phyloP scores from a whole-genome alignment of 2,113 vertebrate species.

The Lasiurus borealis region DNA sequence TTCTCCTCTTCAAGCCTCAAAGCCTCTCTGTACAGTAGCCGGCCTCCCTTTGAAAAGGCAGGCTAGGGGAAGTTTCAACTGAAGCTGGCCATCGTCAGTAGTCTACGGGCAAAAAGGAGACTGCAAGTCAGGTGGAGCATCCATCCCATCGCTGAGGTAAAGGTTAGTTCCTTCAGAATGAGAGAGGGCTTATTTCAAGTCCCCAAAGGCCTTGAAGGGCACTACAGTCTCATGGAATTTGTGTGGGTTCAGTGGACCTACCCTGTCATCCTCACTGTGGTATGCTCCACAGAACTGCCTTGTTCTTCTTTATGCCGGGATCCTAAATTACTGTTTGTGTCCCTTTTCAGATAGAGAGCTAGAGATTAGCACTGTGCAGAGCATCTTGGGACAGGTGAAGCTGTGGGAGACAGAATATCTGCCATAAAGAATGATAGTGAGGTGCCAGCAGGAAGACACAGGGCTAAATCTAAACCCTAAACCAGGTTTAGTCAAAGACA shows the following conservation, averaged over 20 bases:
- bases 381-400: not conserved
- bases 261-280: not conserved
- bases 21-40: constrained; percentile 58
- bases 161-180: not conserved
- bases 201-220: not conserved
- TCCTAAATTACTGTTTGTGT: not conserved
- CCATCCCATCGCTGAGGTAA: not conserved
- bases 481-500: not conserved
- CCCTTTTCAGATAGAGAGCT: not conserved
- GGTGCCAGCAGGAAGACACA: not conserved
- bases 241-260: not conserved
- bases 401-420: not conserved
- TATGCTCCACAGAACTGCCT: not conserved
- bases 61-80: constrained; percentile 61
- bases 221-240: not conserved
- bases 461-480: not conserved
- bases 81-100: constrained; percentile 41
- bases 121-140: not conserved
- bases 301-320: not conserved
- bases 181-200: not conserved
- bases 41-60: constrained; percentile 66
- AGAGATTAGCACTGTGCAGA: not conserved
- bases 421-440: not conserved
- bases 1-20: constrained; percentile 77
- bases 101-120: not conserved